Conservation (phyloP, 2,888 invertebrate species). For the Tridacna crocea region DNA sequence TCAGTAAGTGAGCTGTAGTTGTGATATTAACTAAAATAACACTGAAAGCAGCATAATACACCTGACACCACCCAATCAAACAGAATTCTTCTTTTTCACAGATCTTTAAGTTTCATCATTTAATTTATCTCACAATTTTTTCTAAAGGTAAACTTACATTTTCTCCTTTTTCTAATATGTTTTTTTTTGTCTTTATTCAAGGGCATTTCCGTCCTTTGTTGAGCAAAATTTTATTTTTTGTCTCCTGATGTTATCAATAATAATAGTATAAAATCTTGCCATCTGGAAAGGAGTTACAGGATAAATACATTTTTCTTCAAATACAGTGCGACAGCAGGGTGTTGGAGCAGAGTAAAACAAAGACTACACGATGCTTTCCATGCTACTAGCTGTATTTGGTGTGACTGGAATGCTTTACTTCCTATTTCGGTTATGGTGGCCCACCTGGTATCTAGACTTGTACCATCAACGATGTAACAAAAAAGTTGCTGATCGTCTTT, state of each 20-base stretch:
- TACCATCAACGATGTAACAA: conserved; percentile 4
- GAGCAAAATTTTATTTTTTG: neutral
- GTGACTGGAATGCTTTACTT: conserved; percentile 31
- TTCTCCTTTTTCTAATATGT: neutral
- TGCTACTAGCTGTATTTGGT: conserved; percentile 22
- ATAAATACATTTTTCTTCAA: neutral
- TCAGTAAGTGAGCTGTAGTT: too few species aligned
- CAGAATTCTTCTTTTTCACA: neutral
- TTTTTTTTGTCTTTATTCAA: neutral
- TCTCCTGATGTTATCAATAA: neutral
- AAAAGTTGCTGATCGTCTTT: neutral
- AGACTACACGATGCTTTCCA: neutral
- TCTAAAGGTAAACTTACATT: neutral
- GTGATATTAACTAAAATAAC: too few species aligned
- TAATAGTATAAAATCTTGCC: neutral
- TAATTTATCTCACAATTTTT: neutral
- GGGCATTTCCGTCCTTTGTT: neutral
- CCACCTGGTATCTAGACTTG: conserved; percentile 44
- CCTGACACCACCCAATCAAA: neutral
- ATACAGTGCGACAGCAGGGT: neutral
- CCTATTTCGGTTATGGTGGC: conserved; percentile 42
- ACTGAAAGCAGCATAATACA: neutral
- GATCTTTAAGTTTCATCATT: neutral
- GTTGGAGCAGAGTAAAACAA: too few species aligned
- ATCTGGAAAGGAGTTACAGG: neutral